Evolutionary conservation across 2,888 invertebrate genomes (phyloP), one percentile per base, ranked within the genome.

Genomic region (Hirtodrosophila duncani): DNA sequence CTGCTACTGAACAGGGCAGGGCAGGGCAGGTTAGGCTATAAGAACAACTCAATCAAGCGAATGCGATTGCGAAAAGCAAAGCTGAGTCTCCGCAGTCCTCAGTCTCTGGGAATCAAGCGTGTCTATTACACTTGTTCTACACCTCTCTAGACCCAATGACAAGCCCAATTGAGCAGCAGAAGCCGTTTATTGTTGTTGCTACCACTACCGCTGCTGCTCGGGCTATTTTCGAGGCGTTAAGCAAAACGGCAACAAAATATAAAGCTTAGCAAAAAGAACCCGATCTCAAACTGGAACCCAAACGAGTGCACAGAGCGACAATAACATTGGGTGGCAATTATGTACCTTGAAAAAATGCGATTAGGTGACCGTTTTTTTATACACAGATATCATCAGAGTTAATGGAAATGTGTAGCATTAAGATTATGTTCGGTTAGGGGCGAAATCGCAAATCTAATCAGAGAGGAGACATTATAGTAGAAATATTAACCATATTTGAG

Each of bases 1-100:
- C 53, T 23, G 52, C 23, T 21, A 37, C 11, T 14, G 11, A 16
- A 3, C 11, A 11, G 20, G 34, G 7, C 8, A 14, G 9, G 18
- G 33, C 16, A 31, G 16, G 9, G n/a, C 13, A 31, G 14, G 18
- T 48, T 37, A 50, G 42, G 57, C 52, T 56, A 30, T 57, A 65
- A 63, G 78, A 80, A 80, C 78, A 80, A 67, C 74, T 80, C 74
- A 75, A 75, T 75, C 81, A 78, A 69, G 58, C 58, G 74, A 61
- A 68, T n/a, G n/a, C 65, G 55, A 61, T 69, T 55, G 65, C 64
- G 53, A 65, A 60, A 68, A 39, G n/a, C 3, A 5, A 4, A 7
- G 7, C 20, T 20, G 5, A 20, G 20, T 6, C 20, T 20, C 20
- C 4, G 20, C 50, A 11, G 14, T 14, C 43, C 44, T 38, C 41